Evolutionary conservation across 2,797 vertebrate species (phyloP), one percentile per base, ranked within the genome.

Genomic region (Lithobates pipiens): DNA sequence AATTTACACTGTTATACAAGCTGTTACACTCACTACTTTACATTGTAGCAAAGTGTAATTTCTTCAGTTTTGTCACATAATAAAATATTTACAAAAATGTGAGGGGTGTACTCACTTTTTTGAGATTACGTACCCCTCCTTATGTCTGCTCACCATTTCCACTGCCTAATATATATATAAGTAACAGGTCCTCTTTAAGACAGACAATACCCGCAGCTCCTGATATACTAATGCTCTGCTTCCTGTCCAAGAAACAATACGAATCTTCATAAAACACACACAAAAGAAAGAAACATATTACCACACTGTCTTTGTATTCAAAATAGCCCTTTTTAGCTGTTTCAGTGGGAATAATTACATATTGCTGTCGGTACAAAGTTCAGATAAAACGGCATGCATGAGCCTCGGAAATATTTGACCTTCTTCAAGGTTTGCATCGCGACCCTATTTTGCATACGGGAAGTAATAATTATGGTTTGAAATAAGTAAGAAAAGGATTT

Each of bases 261-360:
- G 7, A 67, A 67, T 73, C 23, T 27, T 16, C 50, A 42, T 72
- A 73, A 81, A n/a, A 42, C 15, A 27, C 8, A 18, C 32, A 50
- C 68, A 80, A 71, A 36, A 44, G 39, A 42, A 72, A 29, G 71
- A 65, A 39, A 46, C 54, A 29, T 68, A 34, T 86, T 86, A 77
- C 54, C 72, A 77, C 68, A 61, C 57, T 69, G 80, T 67, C 75
- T 79, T 86, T 86, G 80, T 83, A 69, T 83, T 71, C 81, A 61
- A 70, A 68, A 61, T 79, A 68, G 74, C 76, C n/a, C 78, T 86
- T 86, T 83, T 86, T 79, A 79, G 69, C 80, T 5, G 75, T 78
- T 86, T 86, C 80, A 82, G 36, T 82, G 67, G 75, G 75, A 86
- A 82, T 86, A 86, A 86, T 86, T 87, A 83, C 85, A 87, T 83